Evolutionary conservation across 2,797 vertebrate genomes (phyloP).

Genomic region (Uromys caudimaculatus): DNA sequence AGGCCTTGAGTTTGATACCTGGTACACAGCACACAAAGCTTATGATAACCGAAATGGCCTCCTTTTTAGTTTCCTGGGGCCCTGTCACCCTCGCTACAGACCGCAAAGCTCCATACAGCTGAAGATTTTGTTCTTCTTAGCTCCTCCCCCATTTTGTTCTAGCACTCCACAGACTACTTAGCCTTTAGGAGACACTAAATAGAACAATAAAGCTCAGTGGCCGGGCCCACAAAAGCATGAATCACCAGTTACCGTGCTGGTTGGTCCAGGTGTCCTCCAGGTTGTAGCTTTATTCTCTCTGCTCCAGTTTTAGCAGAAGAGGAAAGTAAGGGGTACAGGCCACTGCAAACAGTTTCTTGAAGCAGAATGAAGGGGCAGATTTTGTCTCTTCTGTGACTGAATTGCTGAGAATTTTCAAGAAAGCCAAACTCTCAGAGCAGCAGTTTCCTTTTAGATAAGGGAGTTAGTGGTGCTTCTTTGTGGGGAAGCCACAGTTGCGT

Average conservation of each 20-base stretch:
- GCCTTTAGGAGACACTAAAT: background rate
- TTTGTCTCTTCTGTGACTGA: background rate
- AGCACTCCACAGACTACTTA: background rate
- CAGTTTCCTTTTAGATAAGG: background rate
- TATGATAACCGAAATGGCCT: background rate
- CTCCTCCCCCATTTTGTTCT: background rate
- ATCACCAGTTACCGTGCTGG: background rate
- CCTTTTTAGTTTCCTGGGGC: background rate
- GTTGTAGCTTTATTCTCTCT: background rate
- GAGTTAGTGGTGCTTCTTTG: background rate
- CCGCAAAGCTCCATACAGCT: background rate
- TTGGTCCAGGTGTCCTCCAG: background rate
- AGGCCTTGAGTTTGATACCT: background rate
- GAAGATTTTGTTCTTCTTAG: background rate
- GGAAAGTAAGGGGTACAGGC: background rate
- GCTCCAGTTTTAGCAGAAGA: background rate
- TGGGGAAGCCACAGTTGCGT: background rate
- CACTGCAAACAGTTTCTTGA: background rate
- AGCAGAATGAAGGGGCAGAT: background rate
- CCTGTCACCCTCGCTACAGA: background rate
- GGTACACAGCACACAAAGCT: background rate
- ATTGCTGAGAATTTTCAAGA: slow-evolving; percentile 39
- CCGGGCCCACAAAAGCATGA: background rate
- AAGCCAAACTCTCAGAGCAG: background rate
- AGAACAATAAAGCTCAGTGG: background rate